A percentile compares a stretch with the other conserved stretches of the same genome.
Conservation (phyloP, 2,888 invertebrate species). For the Chydorus sphaericus region DNA sequence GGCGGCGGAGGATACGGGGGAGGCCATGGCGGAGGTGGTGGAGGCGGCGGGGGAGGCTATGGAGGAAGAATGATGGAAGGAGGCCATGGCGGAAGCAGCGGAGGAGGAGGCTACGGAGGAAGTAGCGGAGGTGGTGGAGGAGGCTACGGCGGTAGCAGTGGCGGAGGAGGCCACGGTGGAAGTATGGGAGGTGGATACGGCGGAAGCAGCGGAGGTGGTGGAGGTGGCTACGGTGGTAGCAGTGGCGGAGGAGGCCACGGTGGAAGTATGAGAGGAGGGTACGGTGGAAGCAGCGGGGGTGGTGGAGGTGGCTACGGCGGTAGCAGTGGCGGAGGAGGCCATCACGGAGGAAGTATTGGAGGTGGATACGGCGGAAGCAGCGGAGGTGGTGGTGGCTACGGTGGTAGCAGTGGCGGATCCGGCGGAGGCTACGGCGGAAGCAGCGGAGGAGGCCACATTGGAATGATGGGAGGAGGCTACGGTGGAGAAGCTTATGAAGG, state of each 20-base stretch:
- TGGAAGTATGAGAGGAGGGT: too few species aligned
- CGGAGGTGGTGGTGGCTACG: background rate
- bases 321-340: too few species aligned
- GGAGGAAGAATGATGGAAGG: background rate
- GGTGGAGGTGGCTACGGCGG: too few species aligned
- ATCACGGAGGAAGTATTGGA: background rate
- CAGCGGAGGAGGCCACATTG: background rate
- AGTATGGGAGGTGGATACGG: background rate
- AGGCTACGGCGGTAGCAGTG: background rate
- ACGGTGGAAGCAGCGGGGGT: too few species aligned
- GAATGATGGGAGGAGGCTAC: too few species aligned
- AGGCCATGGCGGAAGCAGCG: background rate
- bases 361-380: background rate
- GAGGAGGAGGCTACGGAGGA: background rate
- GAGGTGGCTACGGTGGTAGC: background rate
- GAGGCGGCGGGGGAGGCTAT: background rate
- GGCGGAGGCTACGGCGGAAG: background rate
- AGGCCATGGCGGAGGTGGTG: background rate
- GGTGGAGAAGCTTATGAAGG: too few species aligned
- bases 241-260: background rate
- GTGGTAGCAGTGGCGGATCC: background rate
- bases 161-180: background rate
- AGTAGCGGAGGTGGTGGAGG: background rate
- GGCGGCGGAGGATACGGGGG: background rate
- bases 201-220: background rate